Evolutionary conservation across 1,140 invertebrate species (phyloP), one percentile per base, ranked within the genome.

Genomic region (Dendrolimus kikuchii): DNA sequence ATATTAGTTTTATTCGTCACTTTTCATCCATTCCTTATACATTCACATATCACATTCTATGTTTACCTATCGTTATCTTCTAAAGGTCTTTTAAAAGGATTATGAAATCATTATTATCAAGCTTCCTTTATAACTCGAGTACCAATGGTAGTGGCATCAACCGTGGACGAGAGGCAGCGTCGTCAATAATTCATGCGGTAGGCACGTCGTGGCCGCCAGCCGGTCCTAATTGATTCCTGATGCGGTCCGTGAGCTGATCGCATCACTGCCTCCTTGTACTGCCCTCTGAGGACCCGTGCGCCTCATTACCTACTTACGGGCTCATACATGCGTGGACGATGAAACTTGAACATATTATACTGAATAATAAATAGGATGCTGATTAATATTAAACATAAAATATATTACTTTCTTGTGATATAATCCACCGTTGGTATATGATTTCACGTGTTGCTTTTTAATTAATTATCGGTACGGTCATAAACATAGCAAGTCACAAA

Each of bases 141-240:
- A 53, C 41, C 41, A 40, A n/a, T 67, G 55, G 62, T 73, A 73
- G 59, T 53, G 59, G 54, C 44, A 55, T 54, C 48, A 59, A 58
- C 58, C 71, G 68, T 57, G 63, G 61, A 60, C 64, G 71, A 50
- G 51, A 54, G 55, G 62, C 62, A 68, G 63, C 69, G 57, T 80
- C 73, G 74, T 85, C 79, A 81, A 80, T 85, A 85, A 85, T 85
- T 81, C 81, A 85, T 85, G 77, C 76, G 77, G 76, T 69, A 77
- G 71, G 72, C 77, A 74, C 80, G 70, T 70, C 70, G 76, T 77
- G 69, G 73, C 71, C 68, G 77, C 66, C 77, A 76, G 76, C 73
- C 81, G 78, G 71, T 74, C 77, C 75, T 81, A 85, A 85, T 85
- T 85, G 81, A 85, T 82, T 82, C 74, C 79, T 85, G 79, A 82